These are phyloP conservation scores for Morone chrysops DNA, from an alignment of 2,113 vertebrate species.

Conservation along the genomic window DNA sequence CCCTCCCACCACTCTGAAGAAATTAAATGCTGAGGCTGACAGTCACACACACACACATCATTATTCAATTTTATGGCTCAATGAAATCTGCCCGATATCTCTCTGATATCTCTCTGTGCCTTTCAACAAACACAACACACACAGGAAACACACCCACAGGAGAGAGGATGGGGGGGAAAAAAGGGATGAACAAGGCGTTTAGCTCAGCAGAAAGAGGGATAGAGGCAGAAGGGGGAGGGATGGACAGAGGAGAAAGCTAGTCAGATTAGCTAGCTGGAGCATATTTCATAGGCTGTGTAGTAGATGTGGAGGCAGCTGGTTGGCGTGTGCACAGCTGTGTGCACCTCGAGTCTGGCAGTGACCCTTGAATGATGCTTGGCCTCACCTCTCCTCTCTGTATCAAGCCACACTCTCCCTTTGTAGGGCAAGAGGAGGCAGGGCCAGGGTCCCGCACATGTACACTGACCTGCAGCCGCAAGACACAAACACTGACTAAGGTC, in stretches of 20 bases:
- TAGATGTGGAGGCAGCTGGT: constrained; percentile 58
- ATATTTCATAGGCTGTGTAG: constrained; percentile 46
- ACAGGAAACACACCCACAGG: constrained; percentile 55
- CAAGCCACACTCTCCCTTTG: constrained; percentile 28
- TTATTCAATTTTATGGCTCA: constrained; percentile 70
- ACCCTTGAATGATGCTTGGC: constrained; percentile 52
- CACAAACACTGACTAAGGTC: constrained; percentile 59
- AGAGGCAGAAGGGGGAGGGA: constrained; percentile 36
- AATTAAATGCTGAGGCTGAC: constrained; percentile 59
- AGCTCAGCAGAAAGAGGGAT: constrained; percentile 59
- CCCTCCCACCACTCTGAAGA: constrained; percentile 37
- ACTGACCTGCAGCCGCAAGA: constrained; percentile 46
- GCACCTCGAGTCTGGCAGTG: constrained; percentile 50
- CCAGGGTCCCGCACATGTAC: constrained; percentile 52
- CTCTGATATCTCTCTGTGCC: constrained; percentile 38
- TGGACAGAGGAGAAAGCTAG: constrained; percentile 46
- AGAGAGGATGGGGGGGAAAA: neutral
- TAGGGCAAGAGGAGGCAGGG: constrained; percentile 54
- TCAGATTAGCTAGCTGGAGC: constrained; percentile 68
- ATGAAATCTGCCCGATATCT: constrained; percentile 62
- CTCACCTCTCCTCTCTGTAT: constrained; percentile 31
- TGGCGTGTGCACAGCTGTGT: constrained; percentile 61
- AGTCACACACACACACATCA: constrained; percentile 55
- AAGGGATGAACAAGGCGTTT: constrained; percentile 74
- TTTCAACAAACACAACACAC: constrained; percentile 56